Evolutionary conservation across 1,140 invertebrate genomes (phyloP).

Genomic region (Tetraneura akinire): DNA sequence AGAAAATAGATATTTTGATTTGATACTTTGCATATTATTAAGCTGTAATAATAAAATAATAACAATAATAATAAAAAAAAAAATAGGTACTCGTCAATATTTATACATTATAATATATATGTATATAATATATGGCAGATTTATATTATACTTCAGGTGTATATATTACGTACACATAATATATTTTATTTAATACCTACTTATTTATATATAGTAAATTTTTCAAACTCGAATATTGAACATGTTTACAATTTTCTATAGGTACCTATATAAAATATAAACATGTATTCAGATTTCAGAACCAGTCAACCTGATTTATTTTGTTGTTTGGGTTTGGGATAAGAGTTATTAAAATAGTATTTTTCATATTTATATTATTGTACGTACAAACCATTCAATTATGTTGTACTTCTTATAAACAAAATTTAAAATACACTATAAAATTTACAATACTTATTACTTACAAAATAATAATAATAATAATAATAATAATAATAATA

Average conservation of each 20-base stretch:
- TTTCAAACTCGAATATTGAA: not conserved
- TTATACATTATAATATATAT: not conserved
- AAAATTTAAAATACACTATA: no score
- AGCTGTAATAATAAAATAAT: no score
- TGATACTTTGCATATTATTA: not conserved
- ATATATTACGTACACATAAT: no score
- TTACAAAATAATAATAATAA: no score
- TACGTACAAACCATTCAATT: no score
- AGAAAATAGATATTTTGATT: conserved; percentile 6
- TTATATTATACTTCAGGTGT: no score
- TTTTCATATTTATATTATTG: not conserved
- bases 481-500: no score
- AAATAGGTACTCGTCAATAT: no score
- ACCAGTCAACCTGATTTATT: conserved; percentile 16
- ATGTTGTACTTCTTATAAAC: no score
- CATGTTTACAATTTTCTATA: not conserved
- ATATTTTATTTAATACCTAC: no score
- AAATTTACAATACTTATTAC: no score
- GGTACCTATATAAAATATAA: not conserved
- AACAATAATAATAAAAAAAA: no score
- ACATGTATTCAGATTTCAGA: not conserved
- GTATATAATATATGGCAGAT: not conserved
- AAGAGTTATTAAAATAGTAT: not conserved
- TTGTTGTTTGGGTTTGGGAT: not conserved
- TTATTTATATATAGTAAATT: not conserved